Conservation (phyloP, 1,140 invertebrate species). For the Rhynchophorus ferrugineus region DNA sequence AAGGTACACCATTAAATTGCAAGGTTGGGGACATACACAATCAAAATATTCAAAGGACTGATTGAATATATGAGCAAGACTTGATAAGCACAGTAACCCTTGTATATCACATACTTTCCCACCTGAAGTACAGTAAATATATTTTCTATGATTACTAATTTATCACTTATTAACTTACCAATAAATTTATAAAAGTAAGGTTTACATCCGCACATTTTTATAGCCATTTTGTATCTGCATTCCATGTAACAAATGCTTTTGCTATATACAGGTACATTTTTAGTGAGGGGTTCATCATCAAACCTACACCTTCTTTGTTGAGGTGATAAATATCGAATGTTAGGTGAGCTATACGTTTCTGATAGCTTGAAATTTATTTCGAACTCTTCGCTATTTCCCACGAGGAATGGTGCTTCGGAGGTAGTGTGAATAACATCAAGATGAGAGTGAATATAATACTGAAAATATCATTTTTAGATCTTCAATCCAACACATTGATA, state of each 20-base stretch:
- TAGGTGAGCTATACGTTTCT: conserved; percentile 43
- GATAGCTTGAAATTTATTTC: conserved; percentile 45
- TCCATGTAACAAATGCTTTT: conserved; percentile 43
- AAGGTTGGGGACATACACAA: conserved; percentile 49
- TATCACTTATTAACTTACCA: conserved; percentile 9
- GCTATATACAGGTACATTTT: conserved; percentile 45
- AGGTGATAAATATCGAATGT: conserved; percentile 40
- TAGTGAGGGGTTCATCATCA: conserved; percentile 44
- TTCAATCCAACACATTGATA: no score
- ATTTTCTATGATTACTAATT: neutral
- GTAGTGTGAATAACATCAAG: conserved; percentile 46
- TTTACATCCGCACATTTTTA: conserved; percentile 45
- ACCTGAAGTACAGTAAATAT: conserved; percentile 34
- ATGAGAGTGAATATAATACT: conserved; percentile 52
- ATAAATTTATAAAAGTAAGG: conserved; percentile 46
- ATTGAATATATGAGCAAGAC: conserved; percentile 44
- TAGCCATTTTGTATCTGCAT: conserved; percentile 43
- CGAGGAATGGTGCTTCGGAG: conserved; percentile 30
- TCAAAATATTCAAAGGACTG: conserved; percentile 43
- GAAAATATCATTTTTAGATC: conserved; percentile 28
- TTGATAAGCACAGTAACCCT: conserved; percentile 28
- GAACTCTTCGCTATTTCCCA: conserved; percentile 41
- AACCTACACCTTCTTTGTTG: conserved; percentile 44
- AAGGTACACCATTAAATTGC: conserved; percentile 48
- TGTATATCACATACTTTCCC: conserved; percentile 46